A percentile compares a stretch with the other conserved stretches of the same genome.
Evolutionary conservation across 2,797 vertebrate species (phyloP).

Genomic region (Rallus crepitans): DNA sequence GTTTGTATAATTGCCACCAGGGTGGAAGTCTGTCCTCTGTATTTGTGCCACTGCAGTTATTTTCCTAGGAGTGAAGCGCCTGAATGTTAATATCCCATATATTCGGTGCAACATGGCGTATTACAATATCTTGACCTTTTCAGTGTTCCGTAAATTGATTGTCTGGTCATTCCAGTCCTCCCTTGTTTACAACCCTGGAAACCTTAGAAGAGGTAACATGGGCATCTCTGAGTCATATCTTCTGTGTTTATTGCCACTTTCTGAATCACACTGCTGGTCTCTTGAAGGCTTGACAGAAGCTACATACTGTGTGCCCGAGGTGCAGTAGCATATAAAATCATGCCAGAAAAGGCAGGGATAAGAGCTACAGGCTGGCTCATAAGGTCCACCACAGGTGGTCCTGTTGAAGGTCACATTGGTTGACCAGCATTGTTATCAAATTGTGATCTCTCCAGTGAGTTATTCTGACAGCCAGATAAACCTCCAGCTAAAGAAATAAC

Average conservation of each 20-base stretch:
- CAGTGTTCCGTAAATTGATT: constrained; percentile 69
- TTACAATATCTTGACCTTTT: constrained; percentile 71
- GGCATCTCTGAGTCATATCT: constrained; percentile 12
- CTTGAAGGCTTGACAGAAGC: constrained; percentile 43
- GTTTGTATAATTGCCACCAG: constrained; percentile 7
- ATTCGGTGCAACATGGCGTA: neutral
- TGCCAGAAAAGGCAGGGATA: constrained; percentile 37
- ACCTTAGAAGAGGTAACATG: constrained; percentile 22
- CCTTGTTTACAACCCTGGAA: constrained; percentile 50
- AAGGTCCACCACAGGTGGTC: constrained; percentile 26
- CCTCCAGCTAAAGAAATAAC: constrained; percentile 47
- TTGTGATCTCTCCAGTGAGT: constrained; percentile 27
- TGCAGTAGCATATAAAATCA: neutral
- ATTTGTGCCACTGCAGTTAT: neutral
- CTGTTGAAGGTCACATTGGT: constrained; percentile 35
- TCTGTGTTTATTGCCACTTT: constrained; percentile 46
- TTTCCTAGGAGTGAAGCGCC: constrained; percentile 1
- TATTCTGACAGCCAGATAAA: constrained; percentile 51
- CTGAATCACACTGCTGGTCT: constrained; percentile 29
- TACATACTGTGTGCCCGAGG: constrained; percentile 19
- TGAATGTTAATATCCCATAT: constrained; percentile 2
- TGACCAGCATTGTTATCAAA: constrained; percentile 15
- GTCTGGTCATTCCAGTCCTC: constrained; percentile 22
- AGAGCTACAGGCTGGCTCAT: constrained; percentile 22
- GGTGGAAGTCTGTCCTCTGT: neutral